Evolutionary conservation across 1,140 invertebrate genomes (phyloP).

Genomic region (Penaeus vannamei): DNA sequence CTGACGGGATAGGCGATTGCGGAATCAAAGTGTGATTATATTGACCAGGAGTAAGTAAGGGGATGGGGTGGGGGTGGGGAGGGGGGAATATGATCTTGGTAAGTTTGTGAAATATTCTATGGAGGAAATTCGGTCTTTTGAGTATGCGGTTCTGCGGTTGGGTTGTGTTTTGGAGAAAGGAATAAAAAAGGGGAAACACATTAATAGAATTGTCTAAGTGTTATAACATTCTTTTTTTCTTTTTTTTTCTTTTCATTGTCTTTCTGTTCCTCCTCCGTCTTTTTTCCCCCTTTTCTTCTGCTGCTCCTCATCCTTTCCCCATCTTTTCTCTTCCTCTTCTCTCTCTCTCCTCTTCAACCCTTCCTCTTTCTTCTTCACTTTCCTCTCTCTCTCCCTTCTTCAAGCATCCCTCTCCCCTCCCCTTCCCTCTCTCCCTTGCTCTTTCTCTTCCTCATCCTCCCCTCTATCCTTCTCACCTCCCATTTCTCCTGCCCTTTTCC

Average conservation of each 20-base stretch:
- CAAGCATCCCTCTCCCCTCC: too few species aligned
- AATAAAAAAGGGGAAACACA: background rate
- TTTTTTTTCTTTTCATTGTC: too few species aligned
- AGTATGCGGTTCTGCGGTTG: too few species aligned
- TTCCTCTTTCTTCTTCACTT: background rate
- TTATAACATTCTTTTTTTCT: background rate
- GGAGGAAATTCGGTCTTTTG: too few species aligned
- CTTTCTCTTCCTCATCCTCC: background rate
- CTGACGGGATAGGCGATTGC: too few species aligned
- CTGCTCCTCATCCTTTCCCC: background rate
- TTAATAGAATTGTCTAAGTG: background rate
- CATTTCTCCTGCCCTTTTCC: too few species aligned
- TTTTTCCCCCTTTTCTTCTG: conserved; percentile 14
- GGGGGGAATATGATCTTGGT: too few species aligned
- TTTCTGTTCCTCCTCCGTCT: conserved; percentile 5
- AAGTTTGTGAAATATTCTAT: too few species aligned
- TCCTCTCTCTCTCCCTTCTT: background rate
- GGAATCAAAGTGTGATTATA: too few species aligned
- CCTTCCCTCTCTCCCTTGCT: background rate
- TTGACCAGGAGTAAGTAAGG: too few species aligned
- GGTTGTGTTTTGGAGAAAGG: background rate
- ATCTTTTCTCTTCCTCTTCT: background rate
- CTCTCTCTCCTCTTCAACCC: background rate
- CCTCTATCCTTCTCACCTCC: too few species aligned
- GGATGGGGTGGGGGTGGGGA: too few species aligned